Evolutionary conservation across 2,888 invertebrate genomes (phyloP), one percentile per base, ranked within the genome.

Genomic region (Muscina levida): DNA sequence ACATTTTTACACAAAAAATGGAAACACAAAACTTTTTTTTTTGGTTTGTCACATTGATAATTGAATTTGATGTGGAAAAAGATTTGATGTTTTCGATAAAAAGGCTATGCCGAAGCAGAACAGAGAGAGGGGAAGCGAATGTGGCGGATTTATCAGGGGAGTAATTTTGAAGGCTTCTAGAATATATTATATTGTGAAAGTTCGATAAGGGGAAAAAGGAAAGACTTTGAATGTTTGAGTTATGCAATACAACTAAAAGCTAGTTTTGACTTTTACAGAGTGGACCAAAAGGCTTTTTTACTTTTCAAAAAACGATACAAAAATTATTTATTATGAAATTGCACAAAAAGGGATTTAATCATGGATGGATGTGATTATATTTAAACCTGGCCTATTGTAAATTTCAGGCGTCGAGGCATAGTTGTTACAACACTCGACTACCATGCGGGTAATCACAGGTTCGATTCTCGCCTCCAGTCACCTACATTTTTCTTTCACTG

Each of bases 1-100:
- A 62, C 62, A 62, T 62, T 62, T 62, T 39, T 22, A 42, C 42
- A 37, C 42, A 62, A 62, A 62, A 22, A 62, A 62, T 59, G 19
- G 62, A 42, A 42, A 42, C 2, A 42, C 22, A 15, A 15, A 10
- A 2, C 11, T 8, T 59, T 10, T 59, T 15, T 37, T 17, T 59
- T 39, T 62, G 37, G 42, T 26, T 62, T 62, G 42, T 22, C 39
- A 42, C 39, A 62, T 39, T 6, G 42, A 42, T 39, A 62, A 62
- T 62, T 62, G 42, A 62, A 42, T 62, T 62, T 62, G 15, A 62
- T 62, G 62, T 42, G 62, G 42, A 62, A 11, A 31, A 42, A 37
- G 22, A 62, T 22, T 42, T 62, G 62, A 62, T 62, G 39, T 62
- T 62, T 19, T 37, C 31, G 31, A 31, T 31, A 31, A 31, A 31